Evolutionary conservation across 2,888 invertebrate species (phyloP), one percentile per base, ranked within the genome.

Genomic region (Hetaerina titia): DNA sequence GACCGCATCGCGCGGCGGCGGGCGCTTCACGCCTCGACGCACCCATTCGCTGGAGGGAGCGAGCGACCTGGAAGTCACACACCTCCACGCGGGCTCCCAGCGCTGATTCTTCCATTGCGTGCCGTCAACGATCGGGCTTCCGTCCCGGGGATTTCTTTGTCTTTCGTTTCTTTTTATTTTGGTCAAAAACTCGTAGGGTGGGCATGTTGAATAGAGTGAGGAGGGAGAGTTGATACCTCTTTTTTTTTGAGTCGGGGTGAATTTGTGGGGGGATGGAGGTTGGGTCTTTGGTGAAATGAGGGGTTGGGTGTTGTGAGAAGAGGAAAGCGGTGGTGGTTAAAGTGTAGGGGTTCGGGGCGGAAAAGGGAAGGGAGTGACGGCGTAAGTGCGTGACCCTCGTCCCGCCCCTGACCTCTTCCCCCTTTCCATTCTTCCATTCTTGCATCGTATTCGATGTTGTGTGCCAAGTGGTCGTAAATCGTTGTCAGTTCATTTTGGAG

Each of bases 101-200:
- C 92, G 69, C 69, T 92, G 92, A 92, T 92, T 74, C 92, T 22
- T 57, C 15, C 56, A 69, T 92, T 92, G 92, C 92, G 92, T 92
- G 92, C 69, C n/a, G 64, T 69, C 74, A 69, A 57, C 92, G 56
- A 92, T 92, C 69, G 56, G 22, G 69, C 92, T 69, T 57, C 56
- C 13, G 56, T n/a, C 81, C 25, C 81, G 25, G 31, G 31, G 31
- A 81, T 63, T 45, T 89, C n/a, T 89, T 89, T 22, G 69, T 45
- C 63, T 90, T 69, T 7, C 45, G 8, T 69, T 92, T 92, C 58
- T 45, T 25, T 31, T 19, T 90, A 25, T 22, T 45, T 45, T 11
- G 64, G 90, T 45, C 64, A 45, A 25, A 64, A 69, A 45, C 19
- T 19, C 31, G 22, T 0, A 8, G 60, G 31, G 45, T 4, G n/a